Percentiles rank a stretch among this genome's conserved stretches.
Conservation (phyloP, 1,140 invertebrate species). For the Bombus picipes region DNA sequence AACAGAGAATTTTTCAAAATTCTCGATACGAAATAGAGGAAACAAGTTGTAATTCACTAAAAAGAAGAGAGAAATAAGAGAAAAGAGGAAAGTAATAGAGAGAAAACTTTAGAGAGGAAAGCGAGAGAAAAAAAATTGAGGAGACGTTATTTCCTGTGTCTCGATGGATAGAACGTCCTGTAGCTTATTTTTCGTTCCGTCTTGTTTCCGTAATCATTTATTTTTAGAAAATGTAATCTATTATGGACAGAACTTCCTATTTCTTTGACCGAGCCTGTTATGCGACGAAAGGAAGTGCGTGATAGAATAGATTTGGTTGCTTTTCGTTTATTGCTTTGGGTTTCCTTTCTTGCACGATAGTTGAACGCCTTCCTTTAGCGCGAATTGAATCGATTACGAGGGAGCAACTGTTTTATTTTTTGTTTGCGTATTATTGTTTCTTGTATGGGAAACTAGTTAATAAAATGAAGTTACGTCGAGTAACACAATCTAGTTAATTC, state of each 20-base stretch:
- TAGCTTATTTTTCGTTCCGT: background rate
- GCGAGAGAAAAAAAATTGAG: background rate
- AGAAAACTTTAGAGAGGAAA: background rate
- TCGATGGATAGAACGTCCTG: too few relatives aligned
- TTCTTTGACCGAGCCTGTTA: background rate
- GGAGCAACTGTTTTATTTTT: background rate
- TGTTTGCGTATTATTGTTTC: background rate
- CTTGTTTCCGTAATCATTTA: background rate
- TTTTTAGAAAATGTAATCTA: slow-evolving; percentile 10
- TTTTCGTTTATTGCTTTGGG: background rate
- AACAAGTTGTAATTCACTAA: background rate
- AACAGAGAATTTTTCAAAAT: too few relatives aligned
- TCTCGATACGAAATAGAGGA: background rate
- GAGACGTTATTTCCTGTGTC: slow-evolving; percentile 19
- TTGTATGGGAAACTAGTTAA: background rate
- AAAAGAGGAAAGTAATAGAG: too few relatives aligned
- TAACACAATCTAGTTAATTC: background rate
- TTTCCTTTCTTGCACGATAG: background rate
- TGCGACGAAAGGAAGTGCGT: background rate
- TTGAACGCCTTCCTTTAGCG: too few relatives aligned
- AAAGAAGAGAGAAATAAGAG: background rate
- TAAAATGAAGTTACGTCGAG: background rate
- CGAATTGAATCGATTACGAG: background rate
- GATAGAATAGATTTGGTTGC: background rate
- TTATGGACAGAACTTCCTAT: background rate